phyloP scores from a whole-genome alignment of 30 jellyfish, hydroid and myxozoan species.

The Turritopsis rubra region DNA sequence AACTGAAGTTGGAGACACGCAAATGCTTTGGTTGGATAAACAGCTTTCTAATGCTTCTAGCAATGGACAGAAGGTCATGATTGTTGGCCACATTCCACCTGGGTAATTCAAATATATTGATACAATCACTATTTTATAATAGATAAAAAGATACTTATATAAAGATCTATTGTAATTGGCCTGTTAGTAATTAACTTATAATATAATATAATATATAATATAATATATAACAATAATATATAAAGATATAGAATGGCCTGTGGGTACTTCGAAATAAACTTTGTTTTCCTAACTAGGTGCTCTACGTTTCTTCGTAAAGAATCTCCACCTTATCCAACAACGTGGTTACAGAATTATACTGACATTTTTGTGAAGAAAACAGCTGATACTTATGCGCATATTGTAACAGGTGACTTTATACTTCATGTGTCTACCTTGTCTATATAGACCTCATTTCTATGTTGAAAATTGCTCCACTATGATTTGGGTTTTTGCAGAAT shows the following conservation, averaged over 20 bases:
- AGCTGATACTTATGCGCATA: constrained; percentile 46
- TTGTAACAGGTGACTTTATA: constrained; percentile 58
- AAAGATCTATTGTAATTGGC: no score
- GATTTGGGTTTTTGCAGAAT: no score
- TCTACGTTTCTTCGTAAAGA: constrained; percentile 14
- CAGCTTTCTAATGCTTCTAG: constrained; percentile 38
- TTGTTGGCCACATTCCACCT: constrained; percentile 83
- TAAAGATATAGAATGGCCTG: no score
- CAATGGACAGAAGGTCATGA: constrained; percentile 38
- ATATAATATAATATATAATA: no score
- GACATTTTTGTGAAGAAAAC: constrained; percentile 41
- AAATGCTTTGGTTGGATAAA: constrained; percentile 52
- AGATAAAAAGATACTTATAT: not conserved
- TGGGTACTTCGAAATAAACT: not conserved
- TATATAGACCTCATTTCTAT: no score
- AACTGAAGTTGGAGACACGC: constrained; percentile 47
- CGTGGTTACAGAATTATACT: constrained; percentile 70
- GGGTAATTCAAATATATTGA: no score
- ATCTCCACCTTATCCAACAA: constrained; percentile 3
- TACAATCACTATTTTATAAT: not conserved
- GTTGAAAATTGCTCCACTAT: no score
- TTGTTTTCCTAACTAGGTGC: constrained; percentile 22
- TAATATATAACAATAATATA: no score
- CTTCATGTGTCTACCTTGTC: no score
- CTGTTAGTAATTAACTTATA: no score